These are phyloP conservation scores for Ridgeia piscesae DNA, from an alignment of 1,140 invertebrate genomes.

Conservation along the genomic window DNA sequence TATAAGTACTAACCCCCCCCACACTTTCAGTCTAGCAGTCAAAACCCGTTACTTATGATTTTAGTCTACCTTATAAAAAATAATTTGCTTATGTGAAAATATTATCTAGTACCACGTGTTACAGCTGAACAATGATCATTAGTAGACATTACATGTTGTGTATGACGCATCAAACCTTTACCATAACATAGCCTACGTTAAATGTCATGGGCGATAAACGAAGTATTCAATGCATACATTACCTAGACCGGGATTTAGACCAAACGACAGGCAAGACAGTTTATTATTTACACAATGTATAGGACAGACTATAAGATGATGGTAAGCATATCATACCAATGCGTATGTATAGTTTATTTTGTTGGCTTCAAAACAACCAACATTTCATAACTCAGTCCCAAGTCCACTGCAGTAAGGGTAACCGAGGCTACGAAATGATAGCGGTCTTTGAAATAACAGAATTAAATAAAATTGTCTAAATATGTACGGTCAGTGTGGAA, in stretches of 20 bases:
- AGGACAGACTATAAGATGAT: background rate
- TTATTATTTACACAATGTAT: background rate
- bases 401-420: background rate
- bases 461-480: background rate
- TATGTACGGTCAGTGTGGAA: background rate
- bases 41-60: too few species aligned
- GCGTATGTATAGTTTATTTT: background rate
- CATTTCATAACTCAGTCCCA: background rate
- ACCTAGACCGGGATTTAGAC: background rate
- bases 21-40: too few species aligned
- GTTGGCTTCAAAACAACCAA: background rate
- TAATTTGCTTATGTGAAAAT: background rate
- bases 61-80: background rate
- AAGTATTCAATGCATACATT: background rate
- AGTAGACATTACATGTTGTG: too few species aligned
- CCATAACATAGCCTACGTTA: background rate
- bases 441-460: background rate
- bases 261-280: background rate
- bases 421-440: background rate
- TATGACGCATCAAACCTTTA: background rate
- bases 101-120: background rate
- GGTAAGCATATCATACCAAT: background rate
- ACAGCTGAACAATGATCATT: background rate
- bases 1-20: too few species aligned
- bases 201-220: conserved; percentile 4